Percentiles rank a stretch among this genome's conserved stretches.
phyloP scores from a whole-genome alignment of 2,113 vertebrate species.

The Spheniscus mendiculus region DNA sequence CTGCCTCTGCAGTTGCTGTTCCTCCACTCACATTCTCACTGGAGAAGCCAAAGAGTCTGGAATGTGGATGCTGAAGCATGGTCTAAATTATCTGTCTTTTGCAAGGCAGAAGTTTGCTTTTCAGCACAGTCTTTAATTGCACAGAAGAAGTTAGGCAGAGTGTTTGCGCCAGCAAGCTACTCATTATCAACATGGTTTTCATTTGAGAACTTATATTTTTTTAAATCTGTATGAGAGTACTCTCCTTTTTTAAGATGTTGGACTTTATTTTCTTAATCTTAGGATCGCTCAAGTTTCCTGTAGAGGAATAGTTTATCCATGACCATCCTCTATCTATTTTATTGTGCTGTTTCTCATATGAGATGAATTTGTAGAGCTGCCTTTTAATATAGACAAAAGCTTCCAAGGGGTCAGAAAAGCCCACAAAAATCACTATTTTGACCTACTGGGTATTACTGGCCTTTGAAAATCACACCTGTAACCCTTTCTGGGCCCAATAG shows the following conservation, averaged over 20 bases:
- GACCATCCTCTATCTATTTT: neutral
- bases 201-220: neutral
- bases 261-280: neutral
- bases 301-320: neutral
- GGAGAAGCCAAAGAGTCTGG: neutral
- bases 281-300: neutral
- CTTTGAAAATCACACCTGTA: neutral
- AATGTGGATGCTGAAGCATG: conserved; percentile 8
- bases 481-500: neutral
- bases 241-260: neutral
- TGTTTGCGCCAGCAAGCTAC: conserved; percentile 34
- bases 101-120: conserved; percentile 51
- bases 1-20: neutral
- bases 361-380: neutral
- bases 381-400: neutral
- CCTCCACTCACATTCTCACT: neutral
- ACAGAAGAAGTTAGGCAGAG: conserved; percentile 5
- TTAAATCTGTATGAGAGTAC: neutral
- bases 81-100: conserved; percentile 49
- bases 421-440: neutral
- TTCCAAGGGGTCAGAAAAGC: neutral
- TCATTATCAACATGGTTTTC: conserved; percentile 28
- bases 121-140: conserved; percentile 44
- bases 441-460: neutral
- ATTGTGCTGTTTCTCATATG: neutral